Base-by-base conservation (phyloP, 2,113 vertebrate species). In the Pseudorasbora parva region DNA sequence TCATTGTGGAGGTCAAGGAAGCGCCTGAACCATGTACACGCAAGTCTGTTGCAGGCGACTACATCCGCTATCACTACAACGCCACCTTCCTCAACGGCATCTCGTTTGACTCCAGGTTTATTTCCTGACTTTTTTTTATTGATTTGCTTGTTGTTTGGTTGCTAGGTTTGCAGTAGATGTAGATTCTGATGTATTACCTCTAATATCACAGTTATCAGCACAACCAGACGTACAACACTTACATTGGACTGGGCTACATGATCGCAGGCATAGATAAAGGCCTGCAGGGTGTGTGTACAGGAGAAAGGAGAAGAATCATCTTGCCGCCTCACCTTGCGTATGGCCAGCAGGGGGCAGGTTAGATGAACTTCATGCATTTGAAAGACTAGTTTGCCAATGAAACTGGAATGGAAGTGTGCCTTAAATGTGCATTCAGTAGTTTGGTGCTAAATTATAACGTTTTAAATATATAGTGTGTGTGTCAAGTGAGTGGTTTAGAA, bases 41-140 rank as follows among this genome's bases (percentile, higher is more conserved):
- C 78, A 95, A 82, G 87, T 93, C 97, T 0, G 90, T 92, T 66
- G 90, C 91, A 0, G 98, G 98, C 23, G 97, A 99, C 91, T 99
- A 96, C 66, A 90, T 99, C 27, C 96, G 98, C 2, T 99, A 99
- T 90, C 98, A 99, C 90, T 99, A 99, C 91, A 99, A 99, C 0
- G 98, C 96, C 0, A 96, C 95, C 0, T 93, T 97, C 76, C 95
- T 98, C 93, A 96, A 98, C 0, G 97, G 97, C 85, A 92, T 89
- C 0, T 90, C 94, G 82, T 98, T 99, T 4, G 98, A 99, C 90
- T 97, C 96, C 92, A 99, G 97, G 98, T 99, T 51, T 8, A 54
- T 54, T 54, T n/a, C 37, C 21, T 4, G 0, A 6, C 3, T 47
- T 33, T 66, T n/a, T 69, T 23, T 8, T 8, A 54, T 49, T 14